Evolutionary conservation across 2,113 vertebrate genomes (phyloP).

Genomic region (Ptyas mucosa): DNA sequence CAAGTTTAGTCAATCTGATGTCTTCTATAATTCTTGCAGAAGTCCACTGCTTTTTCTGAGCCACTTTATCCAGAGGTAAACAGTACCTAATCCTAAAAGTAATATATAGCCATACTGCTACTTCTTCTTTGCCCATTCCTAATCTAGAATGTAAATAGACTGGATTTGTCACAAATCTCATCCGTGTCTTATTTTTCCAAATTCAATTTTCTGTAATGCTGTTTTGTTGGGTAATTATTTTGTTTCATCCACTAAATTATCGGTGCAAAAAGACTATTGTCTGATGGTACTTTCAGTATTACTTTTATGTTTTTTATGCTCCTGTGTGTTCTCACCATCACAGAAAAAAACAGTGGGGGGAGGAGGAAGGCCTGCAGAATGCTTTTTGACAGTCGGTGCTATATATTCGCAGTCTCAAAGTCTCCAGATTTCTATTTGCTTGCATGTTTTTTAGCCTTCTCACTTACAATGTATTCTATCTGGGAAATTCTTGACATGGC

Average conservation of each 20-base stretch:
- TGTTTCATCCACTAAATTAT: background rate
- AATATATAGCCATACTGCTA: background rate
- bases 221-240: background rate
- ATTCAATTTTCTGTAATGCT: background rate
- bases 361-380: background rate
- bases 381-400: background rate
- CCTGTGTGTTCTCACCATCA: background rate
- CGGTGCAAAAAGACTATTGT: background rate
- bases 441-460: background rate
- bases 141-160: background rate
- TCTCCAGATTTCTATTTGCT: background rate
- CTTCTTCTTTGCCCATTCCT: background rate
- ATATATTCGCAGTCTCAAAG: background rate
- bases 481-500: background rate
- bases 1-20: background rate
- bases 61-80: background rate
- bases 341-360: background rate
- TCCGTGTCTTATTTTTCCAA: background rate
- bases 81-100: background rate
- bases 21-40: background rate
- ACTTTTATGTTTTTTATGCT: background rate
- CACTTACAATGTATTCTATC: background rate
- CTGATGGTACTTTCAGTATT: background rate
- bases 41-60: background rate
- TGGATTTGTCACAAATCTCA: background rate